A percentile compares a stretch with the other conserved stretches of the same genome.
Evolutionary conservation across 2,797 vertebrate species (phyloP).

Genomic region (Falco berigora): DNA sequence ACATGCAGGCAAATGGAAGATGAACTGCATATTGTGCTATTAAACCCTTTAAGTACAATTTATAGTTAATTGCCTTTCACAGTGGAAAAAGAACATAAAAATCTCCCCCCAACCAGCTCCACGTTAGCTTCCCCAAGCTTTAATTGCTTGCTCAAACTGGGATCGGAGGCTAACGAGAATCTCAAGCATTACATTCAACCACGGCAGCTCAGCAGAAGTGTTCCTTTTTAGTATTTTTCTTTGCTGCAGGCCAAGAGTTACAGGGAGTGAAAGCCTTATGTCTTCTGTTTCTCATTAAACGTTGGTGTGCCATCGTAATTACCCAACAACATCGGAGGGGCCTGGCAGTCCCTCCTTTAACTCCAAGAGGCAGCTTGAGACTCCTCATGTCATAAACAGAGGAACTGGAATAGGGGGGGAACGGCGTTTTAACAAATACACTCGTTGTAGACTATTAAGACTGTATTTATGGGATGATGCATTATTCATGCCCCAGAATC

Average conservation of each 20-base stretch:
- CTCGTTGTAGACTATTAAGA: background rate
- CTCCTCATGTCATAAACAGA: background rate
- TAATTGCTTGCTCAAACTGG: background rate
- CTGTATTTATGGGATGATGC: background rate
- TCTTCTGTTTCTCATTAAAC: background rate
- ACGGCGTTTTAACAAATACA: background rate
- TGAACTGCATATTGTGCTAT: background rate
- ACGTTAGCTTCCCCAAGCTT: background rate
- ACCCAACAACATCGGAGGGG: background rate
- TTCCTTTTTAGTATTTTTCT: background rate
- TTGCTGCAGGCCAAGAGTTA: conserved; percentile 4
- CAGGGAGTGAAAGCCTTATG: background rate
- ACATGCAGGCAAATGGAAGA: background rate
- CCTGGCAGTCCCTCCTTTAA: background rate
- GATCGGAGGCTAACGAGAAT: background rate
- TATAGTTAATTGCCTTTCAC: conserved; percentile 5
- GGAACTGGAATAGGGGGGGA: background rate
- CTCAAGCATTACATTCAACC: background rate
- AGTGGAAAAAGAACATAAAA: background rate
- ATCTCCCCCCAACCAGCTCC: background rate
- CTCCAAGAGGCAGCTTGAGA: background rate
- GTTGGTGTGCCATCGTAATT: background rate
- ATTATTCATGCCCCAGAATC: background rate
- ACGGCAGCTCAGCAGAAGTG: background rate
- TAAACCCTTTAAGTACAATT: conserved; percentile 17